These are phyloP conservation scores for Catalaphyllia jardinei DNA, from an alignment of 64 coral and sea anemone species.

Conservation along the genomic window DNA sequence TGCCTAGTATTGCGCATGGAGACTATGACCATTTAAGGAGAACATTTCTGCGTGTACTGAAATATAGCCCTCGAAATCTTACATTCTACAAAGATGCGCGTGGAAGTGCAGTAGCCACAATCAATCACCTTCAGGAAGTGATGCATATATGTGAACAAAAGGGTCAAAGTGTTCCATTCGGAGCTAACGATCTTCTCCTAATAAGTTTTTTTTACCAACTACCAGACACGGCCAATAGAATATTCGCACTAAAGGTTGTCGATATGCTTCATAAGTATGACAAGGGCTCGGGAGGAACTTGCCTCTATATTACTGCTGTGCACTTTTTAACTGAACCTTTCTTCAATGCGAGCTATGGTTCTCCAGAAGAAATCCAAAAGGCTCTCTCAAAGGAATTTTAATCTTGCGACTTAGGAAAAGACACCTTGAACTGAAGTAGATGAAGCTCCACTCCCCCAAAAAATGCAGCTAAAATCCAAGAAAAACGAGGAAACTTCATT, in stretches of 20 bases:
- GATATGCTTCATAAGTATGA: background rate
- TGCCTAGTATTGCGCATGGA: conserved; percentile 34
- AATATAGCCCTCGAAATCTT: conserved; percentile 33
- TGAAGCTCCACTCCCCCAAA: no score
- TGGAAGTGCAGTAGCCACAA: conserved; percentile 5
- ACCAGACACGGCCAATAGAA: no score
- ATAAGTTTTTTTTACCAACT: no score
- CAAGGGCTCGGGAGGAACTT: background rate
- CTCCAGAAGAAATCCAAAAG: conserved; percentile 23
- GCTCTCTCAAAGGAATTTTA: conserved; percentile 26
- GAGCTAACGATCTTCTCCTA: no score
- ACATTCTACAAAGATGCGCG: background rate
- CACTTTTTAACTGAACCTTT: conserved; percentile 7
- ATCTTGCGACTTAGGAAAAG: conserved; percentile 19
- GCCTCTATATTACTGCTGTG: conserved; percentile 40
- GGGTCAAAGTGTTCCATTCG: no score
- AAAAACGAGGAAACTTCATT: conserved; percentile 20
- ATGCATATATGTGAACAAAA: no score
- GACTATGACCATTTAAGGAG: conserved; percentile 37
- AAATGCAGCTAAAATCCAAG: background rate
- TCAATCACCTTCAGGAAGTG: conserved; percentile 36
- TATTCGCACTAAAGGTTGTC: no score
- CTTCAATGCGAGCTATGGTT: background rate
- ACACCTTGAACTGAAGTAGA: no score
- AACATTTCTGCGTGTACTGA: conserved; percentile 9